Conservation (phyloP, 2,113 vertebrate genomes). For the Salminus brasiliensis region DNA sequence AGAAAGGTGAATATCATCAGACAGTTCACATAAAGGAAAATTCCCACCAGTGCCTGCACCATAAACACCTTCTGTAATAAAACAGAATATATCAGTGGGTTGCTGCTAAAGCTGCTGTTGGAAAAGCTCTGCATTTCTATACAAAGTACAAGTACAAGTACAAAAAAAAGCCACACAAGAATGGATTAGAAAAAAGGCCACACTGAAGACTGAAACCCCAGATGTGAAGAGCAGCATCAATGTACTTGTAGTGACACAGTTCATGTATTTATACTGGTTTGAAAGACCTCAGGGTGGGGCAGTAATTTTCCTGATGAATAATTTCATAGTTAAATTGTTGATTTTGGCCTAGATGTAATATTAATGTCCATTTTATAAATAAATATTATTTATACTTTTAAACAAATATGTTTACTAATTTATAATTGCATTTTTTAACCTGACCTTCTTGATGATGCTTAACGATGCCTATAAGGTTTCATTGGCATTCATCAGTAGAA, state of each 20-base stretch:
- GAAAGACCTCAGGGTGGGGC: neutral
- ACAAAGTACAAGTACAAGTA: too few species aligned
- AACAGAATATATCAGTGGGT: neutral
- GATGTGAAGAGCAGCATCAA: neutral
- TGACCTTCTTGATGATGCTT: too few species aligned
- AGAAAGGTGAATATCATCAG: conserved; percentile 53
- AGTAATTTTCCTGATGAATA: too few species aligned
- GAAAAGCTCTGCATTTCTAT: neutral
- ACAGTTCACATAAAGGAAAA: conserved; percentile 46
- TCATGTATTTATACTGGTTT: neutral
- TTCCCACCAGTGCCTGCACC: conserved; percentile 27
- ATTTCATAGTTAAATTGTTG: too few species aligned
- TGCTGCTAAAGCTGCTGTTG: neutral
- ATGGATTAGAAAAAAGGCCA: neutral
- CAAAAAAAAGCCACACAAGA: too few species aligned
- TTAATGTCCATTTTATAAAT: too few species aligned
- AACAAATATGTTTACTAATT: too few species aligned
- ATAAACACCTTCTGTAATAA: neutral
- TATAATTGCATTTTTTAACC: too few species aligned
- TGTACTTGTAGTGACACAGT: neutral
- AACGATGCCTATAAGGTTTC: too few species aligned
- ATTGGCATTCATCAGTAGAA: too few species aligned
- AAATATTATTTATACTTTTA: too few species aligned
- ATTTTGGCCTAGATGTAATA: neutral
- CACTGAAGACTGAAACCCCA: neutral